Percentiles rank a stretch among this genome's conserved stretches.
Evolutionary conservation across 2,797 vertebrate genomes (phyloP).

Genomic region (Galago senegalensis): DNA sequence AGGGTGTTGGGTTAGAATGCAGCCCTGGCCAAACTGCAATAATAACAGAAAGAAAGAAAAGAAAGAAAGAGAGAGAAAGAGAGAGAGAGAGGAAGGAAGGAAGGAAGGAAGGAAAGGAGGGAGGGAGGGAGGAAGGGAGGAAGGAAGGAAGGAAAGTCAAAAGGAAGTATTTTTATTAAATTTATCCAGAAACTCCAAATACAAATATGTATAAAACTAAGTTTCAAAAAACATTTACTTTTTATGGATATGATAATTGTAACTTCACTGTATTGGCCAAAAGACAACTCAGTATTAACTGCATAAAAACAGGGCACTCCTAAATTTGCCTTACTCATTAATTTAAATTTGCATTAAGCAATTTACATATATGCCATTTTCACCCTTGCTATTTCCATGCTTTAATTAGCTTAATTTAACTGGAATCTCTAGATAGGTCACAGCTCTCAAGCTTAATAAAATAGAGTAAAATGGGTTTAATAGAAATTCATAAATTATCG

Average conservation of each 20-base stretch:
- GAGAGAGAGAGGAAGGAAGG: no score
- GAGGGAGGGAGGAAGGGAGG: no score
- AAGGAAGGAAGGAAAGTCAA: not conserved
- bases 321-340: slow-evolving; percentile 82
- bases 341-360: slow-evolving; percentile 83
- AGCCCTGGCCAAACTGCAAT: no score
- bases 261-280: not conserved
- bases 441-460: slow-evolving; percentile 89
- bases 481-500: slow-evolving; percentile 87
- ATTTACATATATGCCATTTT: slow-evolving; percentile 82
- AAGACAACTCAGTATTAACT: slow-evolving; percentile 28
- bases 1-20: no score
- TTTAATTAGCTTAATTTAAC: slow-evolving; percentile 89
- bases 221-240: not conserved
- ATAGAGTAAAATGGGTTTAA: slow-evolving; percentile 84
- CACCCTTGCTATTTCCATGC: slow-evolving; percentile 80
- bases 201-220: not conserved
- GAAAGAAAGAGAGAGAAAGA: no score
- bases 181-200: not conserved
- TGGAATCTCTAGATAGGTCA: slow-evolving; percentile 88
- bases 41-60: no score
- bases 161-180: not conserved
- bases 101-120: no score
- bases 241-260: not conserved
- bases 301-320: slow-evolving; percentile 58